These are phyloP conservation scores for Diaphora mendica DNA, from an alignment of 2,888 invertebrate species.

Conservation along the genomic window DNA sequence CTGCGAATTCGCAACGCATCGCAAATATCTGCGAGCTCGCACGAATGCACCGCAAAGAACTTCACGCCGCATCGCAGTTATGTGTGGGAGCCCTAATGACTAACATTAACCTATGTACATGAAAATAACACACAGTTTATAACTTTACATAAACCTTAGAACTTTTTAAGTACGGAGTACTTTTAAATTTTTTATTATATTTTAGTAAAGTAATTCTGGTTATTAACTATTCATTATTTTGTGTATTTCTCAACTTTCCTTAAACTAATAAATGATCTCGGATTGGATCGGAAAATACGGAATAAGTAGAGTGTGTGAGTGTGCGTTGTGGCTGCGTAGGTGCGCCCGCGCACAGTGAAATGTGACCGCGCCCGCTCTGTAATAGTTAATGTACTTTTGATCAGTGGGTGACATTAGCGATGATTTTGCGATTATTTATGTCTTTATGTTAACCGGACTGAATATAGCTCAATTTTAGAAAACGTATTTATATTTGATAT, in stretches of 20 bases:
- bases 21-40: too few relatives aligned
- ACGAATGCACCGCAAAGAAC: too few relatives aligned
- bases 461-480: not conserved
- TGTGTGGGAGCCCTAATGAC: too few relatives aligned
- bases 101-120: too few relatives aligned
- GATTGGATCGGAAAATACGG: constrained; percentile 19
- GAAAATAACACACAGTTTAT: too few relatives aligned
- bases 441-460: not conserved
- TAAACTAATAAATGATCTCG: constrained; percentile 1
- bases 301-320: constrained; percentile 33
- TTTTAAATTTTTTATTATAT: too few relatives aligned
- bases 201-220: not conserved
- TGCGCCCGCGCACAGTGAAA: constrained; percentile 58
- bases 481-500: not conserved
- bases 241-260: not conserved
- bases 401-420: constrained; percentile 55
- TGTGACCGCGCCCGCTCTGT: constrained; percentile 50
- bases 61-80: too few relatives aligned
- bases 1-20: too few relatives aligned
- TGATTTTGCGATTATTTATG: constrained; percentile 16
- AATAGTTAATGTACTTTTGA: constrained; percentile 58
- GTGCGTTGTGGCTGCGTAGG: constrained; percentile 56
- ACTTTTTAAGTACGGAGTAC: too few relatives aligned
- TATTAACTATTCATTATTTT: not conserved
- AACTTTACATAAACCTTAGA: too few relatives aligned